A percentile compares a stretch with the other conserved stretches of the same genome.
Evolutionary conservation across 2,888 invertebrate species (phyloP).

Genomic region (Mythimna lalbum): DNA sequence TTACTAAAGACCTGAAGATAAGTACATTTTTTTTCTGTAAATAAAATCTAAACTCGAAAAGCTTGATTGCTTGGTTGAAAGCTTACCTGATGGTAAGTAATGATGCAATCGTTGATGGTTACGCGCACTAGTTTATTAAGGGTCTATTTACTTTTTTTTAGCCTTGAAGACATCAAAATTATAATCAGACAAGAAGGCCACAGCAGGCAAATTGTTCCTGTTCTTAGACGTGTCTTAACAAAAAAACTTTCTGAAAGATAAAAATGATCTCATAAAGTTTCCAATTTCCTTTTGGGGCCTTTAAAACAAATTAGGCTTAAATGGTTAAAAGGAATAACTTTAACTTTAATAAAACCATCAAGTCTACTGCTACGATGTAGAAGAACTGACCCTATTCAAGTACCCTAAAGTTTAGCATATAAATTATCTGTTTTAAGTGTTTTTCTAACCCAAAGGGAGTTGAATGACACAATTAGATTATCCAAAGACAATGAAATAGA

Average conservation of each 20-base stretch:
- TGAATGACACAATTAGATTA: slow-evolving; percentile 30
- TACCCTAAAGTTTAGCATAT: slow-evolving; percentile 29
- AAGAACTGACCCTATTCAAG: slow-evolving; percentile 22
- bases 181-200: too few species aligned
- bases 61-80: too few species aligned
- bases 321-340: background rate
- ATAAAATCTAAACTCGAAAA: background rate
- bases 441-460: slow-evolving; percentile 25
- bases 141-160: too few species aligned
- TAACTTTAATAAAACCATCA: slow-evolving; percentile 8
- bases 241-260: background rate
- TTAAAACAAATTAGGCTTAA: background rate
- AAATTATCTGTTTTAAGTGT: slow-evolving; percentile 22
- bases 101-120: too few species aligned
- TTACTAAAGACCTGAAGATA: too few species aligned
- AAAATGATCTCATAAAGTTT: background rate
- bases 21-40: background rate
- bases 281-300: background rate
- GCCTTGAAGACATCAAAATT: too few species aligned
- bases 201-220: too few species aligned
- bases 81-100: too few species aligned
- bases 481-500: slow-evolving; percentile 40
- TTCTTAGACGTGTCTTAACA: too few species aligned
- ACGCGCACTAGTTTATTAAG: too few species aligned
- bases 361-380: background rate